Conservation (phyloP, 1,140 invertebrate species). For the Lordiphosa stackelbergi region DNA sequence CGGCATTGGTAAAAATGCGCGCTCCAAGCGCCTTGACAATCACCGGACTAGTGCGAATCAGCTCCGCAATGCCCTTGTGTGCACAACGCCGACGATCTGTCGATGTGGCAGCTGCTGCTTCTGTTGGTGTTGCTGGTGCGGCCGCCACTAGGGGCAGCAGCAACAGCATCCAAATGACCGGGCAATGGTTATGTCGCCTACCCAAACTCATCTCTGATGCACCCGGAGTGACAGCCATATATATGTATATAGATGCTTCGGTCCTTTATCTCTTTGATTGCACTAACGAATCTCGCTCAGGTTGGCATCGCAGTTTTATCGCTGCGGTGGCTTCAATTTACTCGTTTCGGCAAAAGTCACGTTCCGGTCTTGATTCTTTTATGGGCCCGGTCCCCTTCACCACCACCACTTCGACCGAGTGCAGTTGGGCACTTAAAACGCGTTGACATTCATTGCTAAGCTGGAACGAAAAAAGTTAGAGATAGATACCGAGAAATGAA, state of each 20-base stretch:
- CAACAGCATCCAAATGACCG: slow-evolving; percentile 17
- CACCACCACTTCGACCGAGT: background rate
- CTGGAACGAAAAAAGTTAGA: slow-evolving; percentile 14
- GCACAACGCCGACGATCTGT: slow-evolving; percentile 47
- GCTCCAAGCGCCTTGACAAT: slow-evolving; percentile 74
- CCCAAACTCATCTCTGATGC: slow-evolving; percentile 25
- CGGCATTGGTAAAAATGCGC: slow-evolving; percentile 60
- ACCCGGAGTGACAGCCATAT: slow-evolving; percentile 28
- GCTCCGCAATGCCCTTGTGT: slow-evolving; percentile 68
- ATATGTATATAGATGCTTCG: slow-evolving; percentile 1
- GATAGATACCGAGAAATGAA: slow-evolving; percentile 4
- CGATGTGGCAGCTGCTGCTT: slow-evolving; percentile 20
- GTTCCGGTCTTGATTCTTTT: slow-evolving; percentile 57
- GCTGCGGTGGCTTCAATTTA: slow-evolving; percentile 58
- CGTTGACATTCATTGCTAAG: slow-evolving; percentile 43
- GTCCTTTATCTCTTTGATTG: slow-evolving; percentile 54
- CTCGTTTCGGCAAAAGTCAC: slow-evolving; percentile 57
- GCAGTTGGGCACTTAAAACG: slow-evolving; percentile 15
- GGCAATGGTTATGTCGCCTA: slow-evolving; percentile 11
- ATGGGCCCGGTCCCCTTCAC: slow-evolving; percentile 9
- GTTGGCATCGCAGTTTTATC: slow-evolving; percentile 67
- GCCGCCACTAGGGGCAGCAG: slow-evolving; percentile 20
- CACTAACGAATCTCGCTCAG: slow-evolving; percentile 40
- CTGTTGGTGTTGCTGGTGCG: slow-evolving; percentile 9
- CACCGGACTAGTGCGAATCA: slow-evolving; percentile 74